Evolutionary conservation across 1,140 invertebrate species (phyloP).

Genomic region (Achroia grisella): DNA sequence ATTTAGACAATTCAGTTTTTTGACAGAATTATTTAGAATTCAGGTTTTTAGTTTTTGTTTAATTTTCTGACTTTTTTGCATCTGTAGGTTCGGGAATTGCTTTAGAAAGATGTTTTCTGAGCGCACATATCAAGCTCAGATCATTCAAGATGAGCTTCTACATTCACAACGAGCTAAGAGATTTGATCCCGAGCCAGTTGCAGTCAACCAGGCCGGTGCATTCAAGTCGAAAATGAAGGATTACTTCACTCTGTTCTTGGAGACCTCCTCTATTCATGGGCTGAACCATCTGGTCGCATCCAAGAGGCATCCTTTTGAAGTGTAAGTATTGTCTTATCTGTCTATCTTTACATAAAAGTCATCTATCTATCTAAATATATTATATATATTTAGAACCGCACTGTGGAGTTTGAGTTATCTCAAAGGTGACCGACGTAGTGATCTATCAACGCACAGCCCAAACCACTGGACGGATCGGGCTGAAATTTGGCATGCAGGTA

Average conservation of each 20-base stretch:
- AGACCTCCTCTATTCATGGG: constrained; percentile 60
- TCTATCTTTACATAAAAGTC: not conserved
- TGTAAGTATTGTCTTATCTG: constrained; percentile 32
- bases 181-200: too few species aligned
- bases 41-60: too few species aligned
- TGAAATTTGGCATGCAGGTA: too few species aligned
- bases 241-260: constrained; percentile 55
- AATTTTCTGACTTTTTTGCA: too few species aligned
- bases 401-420: too few species aligned
- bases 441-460: too few species aligned
- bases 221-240: constrained; percentile 22
- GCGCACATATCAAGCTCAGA: constrained; percentile 19
- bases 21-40: too few species aligned
- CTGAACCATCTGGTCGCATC: constrained; percentile 52
- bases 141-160: constrained; percentile 27
- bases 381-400: too few species aligned
- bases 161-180: not conserved
- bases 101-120: constrained; percentile 23
- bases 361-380: not conserved
- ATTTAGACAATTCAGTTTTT: too few species aligned
- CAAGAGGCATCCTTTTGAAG: constrained; percentile 57
- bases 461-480: too few species aligned
- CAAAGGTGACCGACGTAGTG: too few species aligned
- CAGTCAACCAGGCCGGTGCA: not conserved
- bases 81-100: too few species aligned